phyloP scores from a whole-genome alignment of 2,113 vertebrate species.

The Trogon surrucura region DNA sequence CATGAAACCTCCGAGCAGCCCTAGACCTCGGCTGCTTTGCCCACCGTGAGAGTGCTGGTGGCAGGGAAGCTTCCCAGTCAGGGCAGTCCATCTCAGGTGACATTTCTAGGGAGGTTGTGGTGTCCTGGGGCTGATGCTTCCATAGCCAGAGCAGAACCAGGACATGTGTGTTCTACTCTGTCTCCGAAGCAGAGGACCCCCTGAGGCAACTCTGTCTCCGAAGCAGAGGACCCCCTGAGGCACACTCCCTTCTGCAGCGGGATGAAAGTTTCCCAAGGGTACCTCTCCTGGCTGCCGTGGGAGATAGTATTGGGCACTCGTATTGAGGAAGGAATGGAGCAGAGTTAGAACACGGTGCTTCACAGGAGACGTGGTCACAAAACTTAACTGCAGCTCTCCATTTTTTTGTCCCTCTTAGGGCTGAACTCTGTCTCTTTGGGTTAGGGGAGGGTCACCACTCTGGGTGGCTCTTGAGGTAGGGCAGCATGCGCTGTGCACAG shows the following conservation, averaged over 20 bases:
- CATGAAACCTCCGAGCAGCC: neutral
- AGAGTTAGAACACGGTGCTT: rapidly evolving
- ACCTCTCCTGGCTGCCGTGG: rapidly evolving
- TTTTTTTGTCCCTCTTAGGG: neutral
- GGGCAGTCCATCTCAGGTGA: neutral
- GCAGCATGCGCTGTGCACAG: neutral
- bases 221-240: neutral
- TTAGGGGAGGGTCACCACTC: neutral
- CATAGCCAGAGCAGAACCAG: neutral
- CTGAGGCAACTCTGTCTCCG: rapidly evolving
- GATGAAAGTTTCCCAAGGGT: neutral
- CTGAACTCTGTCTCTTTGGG: neutral
- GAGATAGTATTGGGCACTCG: neutral
- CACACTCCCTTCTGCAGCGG: neutral
- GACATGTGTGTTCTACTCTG: rapidly evolving
- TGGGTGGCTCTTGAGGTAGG: constrained; percentile 13
- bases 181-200: neutral
- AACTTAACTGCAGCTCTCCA: neutral
- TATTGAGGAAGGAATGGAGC: neutral
- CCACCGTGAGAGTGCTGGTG: neutral
- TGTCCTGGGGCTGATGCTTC: neutral
- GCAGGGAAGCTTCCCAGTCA: neutral
- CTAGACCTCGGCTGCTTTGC: neutral
- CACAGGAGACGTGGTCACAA: neutral
- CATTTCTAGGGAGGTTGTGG: neutral